phyloP scores from a whole-genome alignment of 2,113 vertebrate genomes.

The Todiramphus saurophagus region DNA sequence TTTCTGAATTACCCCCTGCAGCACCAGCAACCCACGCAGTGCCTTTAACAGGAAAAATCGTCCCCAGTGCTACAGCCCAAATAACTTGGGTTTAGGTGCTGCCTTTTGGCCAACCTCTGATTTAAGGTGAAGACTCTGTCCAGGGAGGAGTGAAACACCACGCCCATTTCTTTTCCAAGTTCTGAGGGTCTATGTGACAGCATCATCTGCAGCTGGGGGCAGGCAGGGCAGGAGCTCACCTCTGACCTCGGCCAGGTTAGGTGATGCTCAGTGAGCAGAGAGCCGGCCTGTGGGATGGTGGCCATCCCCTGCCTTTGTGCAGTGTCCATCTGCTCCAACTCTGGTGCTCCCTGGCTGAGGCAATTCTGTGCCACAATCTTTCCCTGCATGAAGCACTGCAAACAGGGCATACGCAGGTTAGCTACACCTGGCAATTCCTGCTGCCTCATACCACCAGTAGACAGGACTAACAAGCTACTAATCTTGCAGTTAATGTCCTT shows the following conservation, averaged over 20 bases:
- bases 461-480: background rate
- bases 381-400: rapidly evolving
- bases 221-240: background rate
- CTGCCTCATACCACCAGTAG: background rate
- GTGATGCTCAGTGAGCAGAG: background rate
- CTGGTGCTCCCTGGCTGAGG: background rate
- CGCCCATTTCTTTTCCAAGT: background rate
- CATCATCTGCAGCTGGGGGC: background rate
- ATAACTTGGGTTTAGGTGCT: background rate
- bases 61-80: background rate
- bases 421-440: background rate
- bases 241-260: background rate
- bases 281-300: background rate
- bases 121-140: background rate
- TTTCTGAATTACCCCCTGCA: background rate
- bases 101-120: background rate
- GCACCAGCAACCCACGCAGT: rapidly evolving
- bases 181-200: background rate
- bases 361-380: rapidly evolving
- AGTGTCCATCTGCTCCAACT: background rate
- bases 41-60: background rate
- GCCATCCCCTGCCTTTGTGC: background rate
- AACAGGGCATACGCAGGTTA: background rate
- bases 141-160: background rate
- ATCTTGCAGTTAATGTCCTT: background rate